These are phyloP conservation scores for Buceros bicornis DNA, from an alignment of 2,797 vertebrate genomes.

Conservation along the genomic window DNA sequence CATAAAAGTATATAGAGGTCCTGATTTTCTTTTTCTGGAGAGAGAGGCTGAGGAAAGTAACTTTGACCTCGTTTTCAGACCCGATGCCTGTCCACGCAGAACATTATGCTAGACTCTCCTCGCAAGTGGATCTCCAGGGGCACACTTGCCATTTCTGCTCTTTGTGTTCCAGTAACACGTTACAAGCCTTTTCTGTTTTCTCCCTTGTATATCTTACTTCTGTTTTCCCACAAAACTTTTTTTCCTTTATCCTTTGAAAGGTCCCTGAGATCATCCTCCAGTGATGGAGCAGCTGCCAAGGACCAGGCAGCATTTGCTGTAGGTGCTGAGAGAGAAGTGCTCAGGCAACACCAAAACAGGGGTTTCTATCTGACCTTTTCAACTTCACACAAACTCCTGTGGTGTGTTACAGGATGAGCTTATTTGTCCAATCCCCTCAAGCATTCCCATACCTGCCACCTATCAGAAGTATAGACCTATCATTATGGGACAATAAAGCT, in stretches of 20 bases:
- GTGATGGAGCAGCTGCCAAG: background rate
- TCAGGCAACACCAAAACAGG: background rate
- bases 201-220: background rate
- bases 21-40: background rate
- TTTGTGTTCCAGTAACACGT: background rate
- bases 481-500: background rate
- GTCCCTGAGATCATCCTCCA: background rate
- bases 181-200: background rate
- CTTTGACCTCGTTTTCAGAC: background rate
- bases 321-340: background rate
- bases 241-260: background rate
- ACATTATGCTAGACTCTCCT: rapidly evolving
- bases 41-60: background rate
- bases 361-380: background rate
- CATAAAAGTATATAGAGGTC: background rate
- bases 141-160: background rate
- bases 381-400: background rate
- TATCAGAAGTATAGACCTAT: background rate
- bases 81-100: rapidly evolving
- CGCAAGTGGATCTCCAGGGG: background rate
- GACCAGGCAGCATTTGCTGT: background rate
- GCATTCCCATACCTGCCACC: background rate
- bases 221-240: background rate
- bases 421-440: background rate
- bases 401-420: background rate